These are phyloP conservation scores for Meandrusa payeni DNA, from an alignment of 2,888 invertebrate genomes.

Conservation along the genomic window DNA sequence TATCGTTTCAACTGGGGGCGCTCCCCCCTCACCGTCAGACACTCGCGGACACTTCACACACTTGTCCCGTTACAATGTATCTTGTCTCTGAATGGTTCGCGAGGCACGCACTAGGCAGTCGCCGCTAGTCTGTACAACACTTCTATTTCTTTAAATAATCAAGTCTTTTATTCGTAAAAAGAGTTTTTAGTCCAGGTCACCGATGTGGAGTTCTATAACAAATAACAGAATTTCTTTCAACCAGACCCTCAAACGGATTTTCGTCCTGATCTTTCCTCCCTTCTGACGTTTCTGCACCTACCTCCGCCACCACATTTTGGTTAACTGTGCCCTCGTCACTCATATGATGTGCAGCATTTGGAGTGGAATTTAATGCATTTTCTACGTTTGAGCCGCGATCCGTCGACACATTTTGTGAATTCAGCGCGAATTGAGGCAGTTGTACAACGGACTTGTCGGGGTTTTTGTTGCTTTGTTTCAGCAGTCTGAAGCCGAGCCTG, in stretches of 20 bases:
- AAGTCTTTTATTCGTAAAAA: not conserved
- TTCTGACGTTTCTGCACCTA: not conserved
- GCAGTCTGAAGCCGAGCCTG: conserved; percentile 1
- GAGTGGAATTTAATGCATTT: not conserved
- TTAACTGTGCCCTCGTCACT: no score
- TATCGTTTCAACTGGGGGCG: conserved; percentile 4
- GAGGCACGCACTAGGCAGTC: no score
- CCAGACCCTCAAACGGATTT: not conserved
- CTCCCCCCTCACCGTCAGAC: not conserved
- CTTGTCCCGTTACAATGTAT: no score
- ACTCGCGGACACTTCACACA: not conserved
- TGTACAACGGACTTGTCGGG: not conserved
- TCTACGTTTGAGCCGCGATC: no score
- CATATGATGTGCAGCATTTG: not conserved
- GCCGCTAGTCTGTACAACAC: no score
- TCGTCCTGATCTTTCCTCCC: not conserved
- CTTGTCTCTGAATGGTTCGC: no score
- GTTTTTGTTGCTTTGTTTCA: not conserved
- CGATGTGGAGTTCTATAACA: conserved; percentile 1
- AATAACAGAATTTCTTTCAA: conserved; percentile 10
- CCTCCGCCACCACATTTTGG: no score
- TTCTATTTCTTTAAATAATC: not conserved
- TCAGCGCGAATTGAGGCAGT: no score
- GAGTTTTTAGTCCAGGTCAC: conserved; percentile 7
- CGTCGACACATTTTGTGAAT: no score